Conservation (phyloP, 2,888 invertebrate genomes). For the Ceramica pisi region DNA sequence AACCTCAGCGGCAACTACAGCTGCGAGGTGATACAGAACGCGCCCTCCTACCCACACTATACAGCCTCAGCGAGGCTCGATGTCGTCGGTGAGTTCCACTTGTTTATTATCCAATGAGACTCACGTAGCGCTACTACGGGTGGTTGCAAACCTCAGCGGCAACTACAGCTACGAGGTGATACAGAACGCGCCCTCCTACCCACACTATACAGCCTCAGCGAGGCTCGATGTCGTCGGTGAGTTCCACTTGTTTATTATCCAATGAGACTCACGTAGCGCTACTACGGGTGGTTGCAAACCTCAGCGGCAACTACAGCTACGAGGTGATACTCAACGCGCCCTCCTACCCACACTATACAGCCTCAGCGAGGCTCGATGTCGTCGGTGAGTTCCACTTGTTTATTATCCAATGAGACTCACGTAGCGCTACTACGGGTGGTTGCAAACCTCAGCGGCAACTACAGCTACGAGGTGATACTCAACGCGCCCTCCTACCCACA, state of each 20-base stretch:
- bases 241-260: conserved; percentile 57
- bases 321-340: conserved; percentile 89
- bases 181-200: conserved; percentile 85
- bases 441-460: conserved; percentile 84
- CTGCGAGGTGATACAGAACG: conserved; percentile 89
- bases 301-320: conserved; percentile 88
- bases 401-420: conserved; percentile 65
- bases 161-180: conserved; percentile 90
- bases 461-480: conserved; percentile 89
- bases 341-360: conserved; percentile 84
- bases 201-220: conserved; percentile 82
- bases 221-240: conserved; percentile 88
- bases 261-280: conserved; percentile 78
- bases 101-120: not conserved
- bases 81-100: conserved; percentile 83
- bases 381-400: conserved; percentile 79
- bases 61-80: conserved; percentile 83
- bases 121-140: conserved; percentile 84
- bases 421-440: conserved; percentile 83
- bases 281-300: conserved; percentile 77
- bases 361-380: conserved; percentile 84
- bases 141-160: conserved; percentile 80
- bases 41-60: conserved; percentile 86
- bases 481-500: conserved; percentile 87
- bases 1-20: conserved; percentile 87